A percentile compares a stretch with the other conserved stretches of the same genome.
Evolutionary conservation across 2,888 invertebrate species (phyloP).

Genomic region (Actias luna): DNA sequence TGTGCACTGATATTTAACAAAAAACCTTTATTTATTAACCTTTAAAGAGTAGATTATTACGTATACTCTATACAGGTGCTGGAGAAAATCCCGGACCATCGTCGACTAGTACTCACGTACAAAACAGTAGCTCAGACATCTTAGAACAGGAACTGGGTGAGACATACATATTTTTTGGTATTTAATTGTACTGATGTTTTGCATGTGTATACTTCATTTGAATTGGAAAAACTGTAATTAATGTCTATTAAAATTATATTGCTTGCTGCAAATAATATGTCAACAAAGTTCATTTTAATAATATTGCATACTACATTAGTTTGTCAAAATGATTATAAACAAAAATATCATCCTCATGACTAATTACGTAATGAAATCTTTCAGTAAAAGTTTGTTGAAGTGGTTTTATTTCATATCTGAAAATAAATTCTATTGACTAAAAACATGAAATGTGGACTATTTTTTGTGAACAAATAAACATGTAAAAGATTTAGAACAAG

Average conservation of each 20-base stretch:
- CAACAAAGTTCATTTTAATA: slow-evolving; percentile 10
- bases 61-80: slow-evolving; percentile 55
- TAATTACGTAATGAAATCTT: not conserved
- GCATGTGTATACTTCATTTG: not conserved
- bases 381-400: not conserved
- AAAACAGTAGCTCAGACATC: slow-evolving; percentile 50
- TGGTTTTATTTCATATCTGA: not conserved
- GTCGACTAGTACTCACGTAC: slow-evolving; percentile 46
- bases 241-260: slow-evolving; percentile 10
- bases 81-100: slow-evolving; percentile 61
- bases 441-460: slow-evolving; percentile 11
- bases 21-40: slow-evolving; percentile 13
- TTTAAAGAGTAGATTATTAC: slow-evolving; percentile 34
- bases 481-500: slow-evolving; percentile 9
- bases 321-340: not conserved
- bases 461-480: not conserved
- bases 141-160: slow-evolving; percentile 73
- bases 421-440: not conserved
- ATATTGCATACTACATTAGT: not conserved
- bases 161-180: slow-evolving; percentile 30
- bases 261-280: slow-evolving; percentile 48
- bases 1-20: not conserved
- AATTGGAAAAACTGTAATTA: not conserved
- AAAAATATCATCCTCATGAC: not conserved
- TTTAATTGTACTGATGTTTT: not conserved